A percentile compares a stretch with the other conserved stretches of the same genome.
These are phyloP conservation scores for Diplazon laetatorius DNA, from an alignment of 2,888 invertebrate genomes.

Conservation along the genomic window DNA sequence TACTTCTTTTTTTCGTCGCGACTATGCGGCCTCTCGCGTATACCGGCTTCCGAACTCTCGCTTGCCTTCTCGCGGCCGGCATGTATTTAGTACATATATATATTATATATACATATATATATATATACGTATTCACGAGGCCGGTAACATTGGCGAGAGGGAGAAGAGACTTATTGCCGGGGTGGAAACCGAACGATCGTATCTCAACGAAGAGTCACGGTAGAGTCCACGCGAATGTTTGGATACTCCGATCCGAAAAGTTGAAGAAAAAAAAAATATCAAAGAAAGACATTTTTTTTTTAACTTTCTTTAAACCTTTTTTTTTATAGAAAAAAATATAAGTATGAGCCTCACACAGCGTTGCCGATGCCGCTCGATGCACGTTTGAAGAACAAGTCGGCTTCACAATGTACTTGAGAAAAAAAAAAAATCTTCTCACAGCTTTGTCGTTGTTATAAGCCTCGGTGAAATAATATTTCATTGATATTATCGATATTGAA, in stretches of 20 bases:
- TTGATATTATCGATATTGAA: slow-evolving; percentile 2
- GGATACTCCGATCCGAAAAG: slow-evolving; percentile 13
- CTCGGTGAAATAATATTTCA: slow-evolving; percentile 22
- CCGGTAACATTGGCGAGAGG: slow-evolving; percentile 4
- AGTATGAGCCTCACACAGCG: neutral
- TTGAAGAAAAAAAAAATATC: slow-evolving; percentile 10
- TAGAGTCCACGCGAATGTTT: slow-evolving; percentile 55
- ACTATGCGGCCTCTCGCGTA: slow-evolving; percentile 14
- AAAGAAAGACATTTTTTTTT: neutral
- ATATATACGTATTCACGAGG: slow-evolving; percentile 21
- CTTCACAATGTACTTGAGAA: slow-evolving; percentile 2
- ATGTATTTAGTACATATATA: slow-evolving; percentile 31
- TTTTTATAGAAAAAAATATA: too few relatives aligned
- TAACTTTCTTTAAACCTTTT: too few relatives aligned
- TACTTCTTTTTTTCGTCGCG: slow-evolving; percentile 33
- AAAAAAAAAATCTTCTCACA: neutral
- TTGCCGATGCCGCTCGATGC: neutral
- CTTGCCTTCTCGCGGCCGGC: slow-evolving; percentile 40
- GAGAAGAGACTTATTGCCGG: slow-evolving; percentile 64
- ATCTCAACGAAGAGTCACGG: slow-evolving; percentile 58
- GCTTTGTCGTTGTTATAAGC: neutral
- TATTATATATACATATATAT: too few relatives aligned
- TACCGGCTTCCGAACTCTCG: slow-evolving; percentile 56
- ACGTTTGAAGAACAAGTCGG: slow-evolving; percentile 18
- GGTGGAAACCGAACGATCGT: slow-evolving; percentile 56